Evolutionary conservation across 2,113 vertebrate genomes (phyloP).

Genomic region (Puntigrus tetrazona): DNA sequence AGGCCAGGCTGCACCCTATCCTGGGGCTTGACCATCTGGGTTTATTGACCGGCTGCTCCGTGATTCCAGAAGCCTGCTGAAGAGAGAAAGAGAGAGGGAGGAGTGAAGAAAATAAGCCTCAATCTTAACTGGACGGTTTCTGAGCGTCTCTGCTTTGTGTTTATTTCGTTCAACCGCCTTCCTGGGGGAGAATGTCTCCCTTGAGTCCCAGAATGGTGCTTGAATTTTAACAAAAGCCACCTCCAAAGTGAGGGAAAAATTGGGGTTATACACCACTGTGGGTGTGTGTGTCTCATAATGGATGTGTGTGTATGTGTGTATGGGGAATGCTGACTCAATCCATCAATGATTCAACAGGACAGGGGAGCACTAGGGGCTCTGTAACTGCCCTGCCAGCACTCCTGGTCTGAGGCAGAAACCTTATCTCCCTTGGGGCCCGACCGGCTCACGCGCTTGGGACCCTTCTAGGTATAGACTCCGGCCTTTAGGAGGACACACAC

Average conservation of each 20-base stretch:
- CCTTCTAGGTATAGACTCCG: constrained; percentile 49
- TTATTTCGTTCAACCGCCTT: constrained; percentile 23
- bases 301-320: constrained; percentile 23
- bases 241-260: constrained; percentile 22
- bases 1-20: constrained; percentile 56
- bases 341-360: constrained; percentile 67
- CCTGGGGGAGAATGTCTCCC: constrained; percentile 31
- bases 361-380: constrained; percentile 54
- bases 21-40: constrained; percentile 63
- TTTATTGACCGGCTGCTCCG: constrained; percentile 56
- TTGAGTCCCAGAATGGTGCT: constrained; percentile 18
- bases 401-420: constrained; percentile 62
- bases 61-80: constrained; percentile 46
- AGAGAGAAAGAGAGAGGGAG: constrained; percentile 30
- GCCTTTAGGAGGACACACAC: constrained; percentile 30
- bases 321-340: constrained; percentile 60
- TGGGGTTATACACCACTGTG: constrained; percentile 23
- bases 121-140: constrained; percentile 21
- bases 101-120: constrained; percentile 11
- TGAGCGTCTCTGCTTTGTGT: constrained; percentile 28
- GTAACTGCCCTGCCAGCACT: constrained; percentile 59
- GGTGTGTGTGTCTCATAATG: constrained; percentile 27
- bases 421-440: constrained; percentile 53
- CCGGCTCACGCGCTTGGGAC: constrained; percentile 34
- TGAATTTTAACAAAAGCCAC: constrained; percentile 50